Conservation (phyloP, 2,888 invertebrate species). For the Lasioglossum marginatum region DNA sequence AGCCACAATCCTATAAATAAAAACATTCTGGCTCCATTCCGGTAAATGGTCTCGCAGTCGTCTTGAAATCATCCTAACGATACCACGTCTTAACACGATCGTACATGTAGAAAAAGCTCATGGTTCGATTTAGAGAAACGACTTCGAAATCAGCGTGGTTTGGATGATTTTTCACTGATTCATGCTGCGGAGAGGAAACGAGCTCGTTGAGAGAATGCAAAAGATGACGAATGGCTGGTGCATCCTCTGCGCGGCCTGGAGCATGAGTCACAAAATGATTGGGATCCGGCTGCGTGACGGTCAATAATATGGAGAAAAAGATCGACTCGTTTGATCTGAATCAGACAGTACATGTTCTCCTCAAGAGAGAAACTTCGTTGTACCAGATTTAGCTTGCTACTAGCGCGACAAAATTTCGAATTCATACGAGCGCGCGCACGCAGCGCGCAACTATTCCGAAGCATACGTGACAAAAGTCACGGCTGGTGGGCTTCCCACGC, state of each 20-base stretch:
- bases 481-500: conserved; percentile 9
- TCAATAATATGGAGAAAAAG: background rate
- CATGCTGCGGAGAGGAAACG: background rate
- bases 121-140: background rate
- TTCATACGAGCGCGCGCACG: background rate
- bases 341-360: background rate
- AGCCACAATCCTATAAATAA: background rate
- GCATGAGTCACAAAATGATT: background rate
- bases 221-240: background rate
- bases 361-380: background rate
- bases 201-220: background rate
- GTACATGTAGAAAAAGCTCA: background rate
- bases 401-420: background rate
- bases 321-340: background rate
- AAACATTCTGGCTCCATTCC: background rate
- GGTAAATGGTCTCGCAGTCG: background rate
- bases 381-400: background rate
- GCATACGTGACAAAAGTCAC: conserved; percentile 10
- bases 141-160: background rate
- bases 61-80: background rate
- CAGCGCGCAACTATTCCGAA: background rate
- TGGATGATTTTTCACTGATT: background rate
- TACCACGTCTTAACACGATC: background rate
- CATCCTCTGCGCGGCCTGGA: background rate
- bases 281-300: background rate